phyloP scores from a whole-genome alignment of 2,888 invertebrate genomes.

The Chloroclystis v-ata region DNA sequence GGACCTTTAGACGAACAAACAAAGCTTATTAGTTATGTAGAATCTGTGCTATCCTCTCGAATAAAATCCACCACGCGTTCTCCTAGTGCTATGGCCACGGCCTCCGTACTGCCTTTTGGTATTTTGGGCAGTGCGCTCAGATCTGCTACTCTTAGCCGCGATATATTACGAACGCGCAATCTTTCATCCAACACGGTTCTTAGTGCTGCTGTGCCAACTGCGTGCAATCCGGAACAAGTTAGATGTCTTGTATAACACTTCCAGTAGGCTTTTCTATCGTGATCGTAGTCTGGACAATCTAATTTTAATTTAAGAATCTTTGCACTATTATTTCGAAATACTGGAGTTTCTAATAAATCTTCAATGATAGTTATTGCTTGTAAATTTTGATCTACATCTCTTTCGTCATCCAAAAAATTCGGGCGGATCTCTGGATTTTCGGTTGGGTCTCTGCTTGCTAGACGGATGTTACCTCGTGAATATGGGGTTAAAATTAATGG shows the following conservation, averaged over 20 bases:
- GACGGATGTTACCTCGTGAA: background rate
- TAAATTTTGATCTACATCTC: background rate
- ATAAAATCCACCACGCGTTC: background rate
- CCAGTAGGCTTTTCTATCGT: background rate
- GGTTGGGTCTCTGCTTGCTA: background rate
- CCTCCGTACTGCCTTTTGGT: constrained; percentile 1
- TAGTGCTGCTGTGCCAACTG: background rate
- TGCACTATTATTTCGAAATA: background rate
- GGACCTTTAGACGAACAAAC: no score
- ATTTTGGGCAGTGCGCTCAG: constrained; percentile 6
- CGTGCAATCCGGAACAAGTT: background rate
- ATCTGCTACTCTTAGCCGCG: background rate
- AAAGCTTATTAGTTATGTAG: no score
- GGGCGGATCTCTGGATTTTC: background rate
- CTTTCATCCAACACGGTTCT: background rate
- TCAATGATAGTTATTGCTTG: background rate
- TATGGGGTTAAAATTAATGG: background rate
- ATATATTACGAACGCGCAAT: constrained; percentile 20
- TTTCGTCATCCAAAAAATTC: background rate
- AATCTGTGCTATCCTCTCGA: no score
- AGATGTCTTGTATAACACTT: background rate
- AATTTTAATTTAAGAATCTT: background rate
- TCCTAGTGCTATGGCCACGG: background rate
- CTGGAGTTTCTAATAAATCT: background rate
- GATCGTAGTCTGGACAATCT: background rate